Evolutionary conservation across 64 coral and sea anemone species (phyloP).

Genomic region (Actinia tenebrosa): DNA sequence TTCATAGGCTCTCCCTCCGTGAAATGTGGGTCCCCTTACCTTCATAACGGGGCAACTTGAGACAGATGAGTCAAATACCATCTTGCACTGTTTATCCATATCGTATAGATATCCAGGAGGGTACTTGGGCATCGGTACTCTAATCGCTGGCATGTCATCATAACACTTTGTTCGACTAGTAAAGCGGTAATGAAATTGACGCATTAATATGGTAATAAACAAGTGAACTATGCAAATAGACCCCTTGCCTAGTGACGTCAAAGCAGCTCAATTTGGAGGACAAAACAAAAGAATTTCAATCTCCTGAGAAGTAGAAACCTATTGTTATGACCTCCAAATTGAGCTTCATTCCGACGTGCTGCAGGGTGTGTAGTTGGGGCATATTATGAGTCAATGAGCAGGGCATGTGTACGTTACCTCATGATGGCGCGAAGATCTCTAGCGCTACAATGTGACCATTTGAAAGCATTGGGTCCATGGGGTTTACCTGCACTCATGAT

Average conservation of each 20-base stretch:
- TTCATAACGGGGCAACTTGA: slow-evolving; percentile 10
- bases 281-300: too few species aligned
- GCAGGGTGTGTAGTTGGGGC: too few species aligned
- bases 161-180: slow-evolving; percentile 24
- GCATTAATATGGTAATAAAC: too few species aligned
- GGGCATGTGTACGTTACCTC: not conserved
- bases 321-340: too few species aligned
- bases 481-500: slow-evolving; percentile 39
- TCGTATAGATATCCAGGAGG: slow-evolving; percentile 19
- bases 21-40: not conserved
- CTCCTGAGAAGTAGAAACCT: too few species aligned
- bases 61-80: slow-evolving; percentile 12
- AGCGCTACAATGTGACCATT: slow-evolving; percentile 56
- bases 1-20: too few species aligned
- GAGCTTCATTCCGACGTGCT: too few species aligned
- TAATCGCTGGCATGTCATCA: slow-evolving; percentile 26
- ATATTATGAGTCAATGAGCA: too few species aligned
- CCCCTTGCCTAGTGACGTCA: too few species aligned
- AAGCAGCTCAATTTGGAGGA: too few species aligned
- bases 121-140: not conserved
- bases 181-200: not conserved
- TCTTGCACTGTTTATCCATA: slow-evolving; percentile 40
- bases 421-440: slow-evolving; percentile 17
- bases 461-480: slow-evolving; percentile 42
- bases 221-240: too few species aligned